Evolutionary conservation across 2,797 vertebrate species (phyloP), one percentile per base, ranked within the genome.

Genomic region (Lateolabrax maculatus): DNA sequence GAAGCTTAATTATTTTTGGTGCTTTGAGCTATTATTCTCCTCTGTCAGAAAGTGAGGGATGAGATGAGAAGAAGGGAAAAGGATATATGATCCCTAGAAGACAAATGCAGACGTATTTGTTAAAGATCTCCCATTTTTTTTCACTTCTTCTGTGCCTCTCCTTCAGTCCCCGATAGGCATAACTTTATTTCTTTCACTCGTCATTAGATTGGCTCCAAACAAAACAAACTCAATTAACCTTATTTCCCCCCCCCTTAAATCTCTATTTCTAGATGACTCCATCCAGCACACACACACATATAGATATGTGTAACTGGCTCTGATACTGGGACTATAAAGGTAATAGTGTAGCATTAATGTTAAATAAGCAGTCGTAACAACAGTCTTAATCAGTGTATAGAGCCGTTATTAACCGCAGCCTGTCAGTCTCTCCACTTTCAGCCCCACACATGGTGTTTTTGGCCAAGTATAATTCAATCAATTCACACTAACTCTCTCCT

Each of bases 1-100:
- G 84, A 81, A 63, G 84, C 79, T 83, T 94, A 94, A 95, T 95
- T 94, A 94, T 94, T 90, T 92, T 92, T 90, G 84, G 27, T 70
- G 93, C 94, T 95, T 90, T 92, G 77, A 95, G 94, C 94, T 92
- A 94, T 94, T 93, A 92, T 93, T 92, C 80, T 92, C 74, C 84
- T 88, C 84, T 73, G 78, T 87, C 77, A 56, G 71, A 90, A 88
- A 87, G 68, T 71, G 81, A 86, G 65, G 78, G 73, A 79, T 85
- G 80, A 87, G 81, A 84, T 23, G 81, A 74, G 81, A 85, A 71
- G 72, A 80, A 51, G 60, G 62, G 53, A 62, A 70, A 72, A 49
- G 66, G 56, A 84, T 84, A 80, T 80, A 62, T 75, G 81, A 93
- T 92, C 90, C 90, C 91, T 91, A 79, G 80, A 91, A 94, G 92